Conservation (phyloP, 2,113 vertebrate species). For the Sterna hirundo region DNA sequence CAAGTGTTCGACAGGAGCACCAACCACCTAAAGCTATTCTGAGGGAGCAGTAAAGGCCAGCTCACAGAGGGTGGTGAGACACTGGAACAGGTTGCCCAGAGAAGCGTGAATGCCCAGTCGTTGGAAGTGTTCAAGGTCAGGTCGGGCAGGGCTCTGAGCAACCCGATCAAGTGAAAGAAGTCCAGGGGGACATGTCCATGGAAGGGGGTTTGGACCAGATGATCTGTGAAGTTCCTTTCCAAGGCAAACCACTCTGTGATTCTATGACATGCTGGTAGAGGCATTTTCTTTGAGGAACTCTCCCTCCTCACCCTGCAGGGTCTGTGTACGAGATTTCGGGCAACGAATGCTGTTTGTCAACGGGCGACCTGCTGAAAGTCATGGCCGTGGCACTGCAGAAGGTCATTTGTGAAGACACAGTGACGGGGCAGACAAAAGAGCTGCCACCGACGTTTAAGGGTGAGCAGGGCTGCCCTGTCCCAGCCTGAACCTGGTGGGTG, state of each 20-base stretch:
- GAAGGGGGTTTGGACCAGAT: neutral
- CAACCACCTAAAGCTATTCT: neutral
- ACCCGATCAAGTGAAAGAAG: neutral
- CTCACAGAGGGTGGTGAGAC: neutral
- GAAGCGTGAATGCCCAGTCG: neutral
- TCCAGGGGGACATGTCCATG: neutral
- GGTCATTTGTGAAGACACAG: conserved; percentile 73
- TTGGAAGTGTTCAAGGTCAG: neutral
- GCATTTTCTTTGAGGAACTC: neutral
- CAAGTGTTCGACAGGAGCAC: neutral
- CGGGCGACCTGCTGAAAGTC: conserved; percentile 88
- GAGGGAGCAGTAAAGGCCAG: neutral
- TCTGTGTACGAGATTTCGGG: conserved; percentile 89
- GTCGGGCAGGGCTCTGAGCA: neutral
- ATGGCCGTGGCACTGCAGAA: conserved; percentile 69
- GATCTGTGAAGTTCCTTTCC: neutral
- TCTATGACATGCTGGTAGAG: neutral
- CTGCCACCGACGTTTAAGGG: conserved; percentile 78
- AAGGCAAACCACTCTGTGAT: neutral
- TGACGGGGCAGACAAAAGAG: conserved; percentile 70
- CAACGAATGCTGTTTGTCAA: conserved; percentile 87
- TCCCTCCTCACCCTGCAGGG: conserved; percentile 63
- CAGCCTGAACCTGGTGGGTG: neutral
- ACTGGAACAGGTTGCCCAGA: neutral
- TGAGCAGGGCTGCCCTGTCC: neutral